These are phyloP conservation scores for Cataglyphis hispanica DNA, from an alignment of 1,140 invertebrate species.

Conservation along the genomic window DNA sequence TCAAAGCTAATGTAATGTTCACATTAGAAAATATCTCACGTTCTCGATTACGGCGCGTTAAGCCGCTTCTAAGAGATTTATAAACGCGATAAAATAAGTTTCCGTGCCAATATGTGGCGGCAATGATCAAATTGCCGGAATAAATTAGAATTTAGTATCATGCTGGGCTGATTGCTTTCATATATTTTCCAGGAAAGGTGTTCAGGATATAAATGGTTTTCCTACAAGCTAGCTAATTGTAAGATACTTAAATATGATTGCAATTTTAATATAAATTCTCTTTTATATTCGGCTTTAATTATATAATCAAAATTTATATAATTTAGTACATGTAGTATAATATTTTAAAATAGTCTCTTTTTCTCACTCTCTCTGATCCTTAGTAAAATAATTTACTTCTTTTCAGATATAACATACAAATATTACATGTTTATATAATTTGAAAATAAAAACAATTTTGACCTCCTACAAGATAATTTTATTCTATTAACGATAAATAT, in stretches of 20 bases:
- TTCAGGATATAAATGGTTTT: slow-evolving; percentile 26
- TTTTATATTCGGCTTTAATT: neutral
- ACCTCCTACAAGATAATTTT: neutral
- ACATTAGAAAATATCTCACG: slow-evolving; percentile 78
- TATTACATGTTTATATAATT: neutral
- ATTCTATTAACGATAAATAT: neutral
- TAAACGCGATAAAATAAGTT: slow-evolving; percentile 71
- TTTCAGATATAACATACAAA: neutral
- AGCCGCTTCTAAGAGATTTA: slow-evolving; percentile 80
- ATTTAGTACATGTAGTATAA: neutral
- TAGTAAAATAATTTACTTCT: neutral
- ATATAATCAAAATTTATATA: slow-evolving; percentile 3
- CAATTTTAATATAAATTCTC: slow-evolving; percentile 9
- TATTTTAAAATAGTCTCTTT: neutral
- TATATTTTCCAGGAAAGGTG: slow-evolving; percentile 56
- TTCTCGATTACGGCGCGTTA: slow-evolving; percentile 70
- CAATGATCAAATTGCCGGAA: slow-evolving; percentile 69
- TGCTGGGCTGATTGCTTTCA: slow-evolving; percentile 63
- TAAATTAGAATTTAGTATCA: slow-evolving; percentile 78
- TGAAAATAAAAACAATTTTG: neutral
- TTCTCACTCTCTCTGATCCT: neutral
- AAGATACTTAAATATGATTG: neutral
- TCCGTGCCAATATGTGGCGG: slow-evolving; percentile 57
- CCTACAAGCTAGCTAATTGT: slow-evolving; percentile 3
- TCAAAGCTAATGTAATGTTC: slow-evolving; percentile 72